These are phyloP conservation scores for Myotis brandtii DNA, from an alignment of 2,113 vertebrate genomes.

Conservation along the genomic window DNA sequence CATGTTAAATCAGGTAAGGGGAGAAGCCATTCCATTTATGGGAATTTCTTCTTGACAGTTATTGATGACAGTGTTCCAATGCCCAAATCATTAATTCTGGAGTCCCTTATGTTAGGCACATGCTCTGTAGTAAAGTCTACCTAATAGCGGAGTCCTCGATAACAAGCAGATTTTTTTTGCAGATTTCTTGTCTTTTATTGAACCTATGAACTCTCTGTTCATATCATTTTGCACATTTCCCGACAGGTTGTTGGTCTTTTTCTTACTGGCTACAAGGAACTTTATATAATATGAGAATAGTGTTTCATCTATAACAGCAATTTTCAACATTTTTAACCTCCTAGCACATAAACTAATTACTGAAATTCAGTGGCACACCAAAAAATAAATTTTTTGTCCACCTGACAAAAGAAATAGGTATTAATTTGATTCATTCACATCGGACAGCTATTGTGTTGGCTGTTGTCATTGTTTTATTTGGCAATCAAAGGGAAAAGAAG, in stretches of 20 bases:
- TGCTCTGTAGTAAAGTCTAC: background rate
- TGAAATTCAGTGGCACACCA: background rate
- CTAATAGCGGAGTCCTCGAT: background rate
- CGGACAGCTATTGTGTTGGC: background rate
- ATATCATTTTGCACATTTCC: slow-evolving; percentile 23
- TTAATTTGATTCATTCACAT: background rate
- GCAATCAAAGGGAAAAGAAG: background rate
- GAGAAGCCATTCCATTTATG: background rate
- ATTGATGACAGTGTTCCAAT: background rate
- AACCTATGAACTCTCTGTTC: background rate
- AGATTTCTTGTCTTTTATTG: slow-evolving; percentile 11
- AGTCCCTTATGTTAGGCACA: background rate
- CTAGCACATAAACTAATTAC: background rate
- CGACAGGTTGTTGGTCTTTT: background rate
- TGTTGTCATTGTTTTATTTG: background rate
- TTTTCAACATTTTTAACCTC: background rate
- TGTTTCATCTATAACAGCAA: background rate
- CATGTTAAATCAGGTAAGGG: slow-evolving; percentile 93
- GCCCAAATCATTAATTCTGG: slow-evolving; percentile 18
- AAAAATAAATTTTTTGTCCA: background rate
- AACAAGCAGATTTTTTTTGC: slow-evolving; percentile 1
- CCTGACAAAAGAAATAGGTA: background rate
- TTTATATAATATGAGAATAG: slow-evolving; percentile 15
- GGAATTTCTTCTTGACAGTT: slow-evolving; percentile 6
- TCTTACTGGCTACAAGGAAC: slow-evolving; percentile 4